Conservation (phyloP, 1,140 invertebrate species). For the Cecropterus lyciades region DNA sequence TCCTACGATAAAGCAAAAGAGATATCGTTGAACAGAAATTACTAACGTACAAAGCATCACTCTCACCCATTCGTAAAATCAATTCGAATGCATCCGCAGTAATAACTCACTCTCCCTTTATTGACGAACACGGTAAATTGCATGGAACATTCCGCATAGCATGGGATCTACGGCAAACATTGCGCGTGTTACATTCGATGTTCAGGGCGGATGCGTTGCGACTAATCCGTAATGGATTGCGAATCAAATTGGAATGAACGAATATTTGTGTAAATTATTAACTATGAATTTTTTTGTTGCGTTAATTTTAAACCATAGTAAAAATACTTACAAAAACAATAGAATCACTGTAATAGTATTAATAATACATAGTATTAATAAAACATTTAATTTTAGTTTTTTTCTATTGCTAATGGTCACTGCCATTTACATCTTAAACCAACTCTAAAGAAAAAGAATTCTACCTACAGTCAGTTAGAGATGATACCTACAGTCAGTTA, state of each 20-base stretch:
- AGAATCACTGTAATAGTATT: no score
- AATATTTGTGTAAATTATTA: background rate
- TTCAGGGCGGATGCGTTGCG: background rate
- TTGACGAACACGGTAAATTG: conserved; percentile 6
- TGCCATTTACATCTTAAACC: no score
- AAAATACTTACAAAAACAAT: no score
- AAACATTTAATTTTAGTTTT: no score
- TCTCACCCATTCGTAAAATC: background rate
- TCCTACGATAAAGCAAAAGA: no score
- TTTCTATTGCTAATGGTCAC: no score
- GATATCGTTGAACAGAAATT: background rate
- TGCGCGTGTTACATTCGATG: background rate
- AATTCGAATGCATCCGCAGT: conserved; percentile 2
- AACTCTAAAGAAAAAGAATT: no score
- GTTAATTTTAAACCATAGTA: no score
- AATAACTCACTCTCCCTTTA: conserved; percentile 4
- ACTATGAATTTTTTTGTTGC: no score
- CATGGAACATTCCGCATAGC: background rate
- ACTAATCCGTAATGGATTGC: background rate
- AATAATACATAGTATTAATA: no score
- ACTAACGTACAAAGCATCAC: background rate
- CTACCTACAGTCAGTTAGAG: no score
- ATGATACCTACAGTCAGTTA: no score
- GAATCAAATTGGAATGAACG: background rate
- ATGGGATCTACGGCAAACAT: conserved; percentile 1